Base-by-base conservation (phyloP, 1,140 invertebrate genomes). In the Plectrocnemia conspersa region DNA sequence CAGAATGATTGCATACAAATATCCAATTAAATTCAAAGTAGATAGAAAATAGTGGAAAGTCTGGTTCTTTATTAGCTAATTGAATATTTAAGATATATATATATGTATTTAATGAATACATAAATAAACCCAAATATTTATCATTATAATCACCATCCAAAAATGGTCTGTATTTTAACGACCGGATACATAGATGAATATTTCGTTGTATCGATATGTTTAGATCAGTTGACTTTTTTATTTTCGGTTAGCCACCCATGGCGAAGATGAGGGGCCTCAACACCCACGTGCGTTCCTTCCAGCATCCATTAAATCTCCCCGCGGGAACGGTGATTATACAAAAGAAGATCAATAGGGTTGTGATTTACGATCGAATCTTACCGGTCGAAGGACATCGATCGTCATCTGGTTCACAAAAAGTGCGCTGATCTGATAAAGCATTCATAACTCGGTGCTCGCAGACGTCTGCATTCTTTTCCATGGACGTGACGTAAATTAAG, bases 161-260 rank as follows among this genome's bases (percentile, higher is more conserved):
- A n/a, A n/a, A n/a, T n/a, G n/a, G n/a, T n/a, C n/a, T n/a, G n/a
- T n/a, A n/a, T n/a, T n/a, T n/a, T n/a, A n/a, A n/a, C n/a, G n/a
- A n/a, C n/a, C n/a, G n/a, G n/a, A n/a, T n/a, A n/a, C n/a, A n/a
- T n/a, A n/a, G n/a, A n/a, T n/a, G n/a, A n/a, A n/a, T n/a, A n/a
- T 11, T 48, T 18, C 27, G 23, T 35, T 35, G 25, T 46, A 46
- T 32, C 42, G 19, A 46, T 15, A 29, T 10, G 25, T 10, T 15
- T 11, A 5, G 24, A 15, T 10, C n/a, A n/a, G n/a, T n/a, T n/a
- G n/a, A n/a, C n/a, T n/a, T 27, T n/a, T 32, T 19, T 11, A 46
- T 16, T 25, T 2, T 27, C 16, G 18, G 18, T 36, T 10, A 38
- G 32, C 47, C 47, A 50, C 47, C 47, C 47, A 50, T 35, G 33